phyloP scores from a whole-genome alignment of 2,797 vertebrate genomes.

The Crypturellus tataupa region DNA sequence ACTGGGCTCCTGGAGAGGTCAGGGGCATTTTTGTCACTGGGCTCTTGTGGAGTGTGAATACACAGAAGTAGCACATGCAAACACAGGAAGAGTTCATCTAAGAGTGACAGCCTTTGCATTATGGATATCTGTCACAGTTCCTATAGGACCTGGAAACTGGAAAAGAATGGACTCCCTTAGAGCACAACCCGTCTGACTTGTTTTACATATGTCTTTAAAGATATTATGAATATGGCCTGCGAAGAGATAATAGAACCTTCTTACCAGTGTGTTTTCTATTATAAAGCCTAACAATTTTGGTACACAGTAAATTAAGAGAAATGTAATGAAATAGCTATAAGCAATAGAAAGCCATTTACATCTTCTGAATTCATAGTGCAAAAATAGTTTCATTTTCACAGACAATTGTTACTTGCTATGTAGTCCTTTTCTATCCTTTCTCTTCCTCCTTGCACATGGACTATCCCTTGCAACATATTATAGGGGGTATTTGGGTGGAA shows the following conservation, averaged over 20 bases:
- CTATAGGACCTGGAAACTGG: not conserved
- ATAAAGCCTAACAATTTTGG: not conserved
- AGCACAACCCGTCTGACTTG: not conserved
- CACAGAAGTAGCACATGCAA: not conserved
- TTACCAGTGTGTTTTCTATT: not conserved
- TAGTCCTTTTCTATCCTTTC: not conserved
- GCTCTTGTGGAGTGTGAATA: not conserved
- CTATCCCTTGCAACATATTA: not conserved
- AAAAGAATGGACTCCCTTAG: not conserved
- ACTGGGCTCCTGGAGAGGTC: not conserved
- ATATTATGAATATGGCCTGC: not conserved
- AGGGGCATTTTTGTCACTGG: rapidly evolving
- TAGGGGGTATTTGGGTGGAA: not conserved
- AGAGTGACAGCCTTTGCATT: not conserved
- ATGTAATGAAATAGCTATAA: not conserved
- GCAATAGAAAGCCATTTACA: not conserved
- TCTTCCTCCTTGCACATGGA: not conserved
- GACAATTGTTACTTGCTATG: not conserved
- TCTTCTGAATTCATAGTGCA: not conserved
- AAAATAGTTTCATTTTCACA: not conserved
- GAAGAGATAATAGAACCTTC: not conserved
- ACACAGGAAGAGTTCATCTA: not conserved
- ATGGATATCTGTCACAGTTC: not conserved
- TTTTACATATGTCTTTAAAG: not conserved
- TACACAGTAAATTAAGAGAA: not conserved